A percentile compares a stretch with the other conserved stretches of the same genome.
Evolutionary conservation across 2,113 vertebrate genomes (phyloP).

Genomic region (Eulemur rufifrons): DNA sequence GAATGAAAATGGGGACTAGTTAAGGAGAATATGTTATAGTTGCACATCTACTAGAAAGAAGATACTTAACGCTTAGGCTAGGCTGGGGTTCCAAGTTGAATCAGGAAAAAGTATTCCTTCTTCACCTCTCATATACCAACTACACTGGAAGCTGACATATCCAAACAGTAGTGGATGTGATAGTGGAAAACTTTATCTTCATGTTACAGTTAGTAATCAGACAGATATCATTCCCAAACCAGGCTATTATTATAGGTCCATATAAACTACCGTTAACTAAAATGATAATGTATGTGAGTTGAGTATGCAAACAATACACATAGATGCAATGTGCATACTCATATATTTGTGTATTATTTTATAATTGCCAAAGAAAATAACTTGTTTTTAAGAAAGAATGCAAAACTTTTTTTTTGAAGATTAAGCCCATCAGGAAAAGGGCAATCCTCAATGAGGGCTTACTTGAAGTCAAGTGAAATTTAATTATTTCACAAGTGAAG

Average conservation of each 20-base stretch:
- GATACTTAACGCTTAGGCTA: background rate
- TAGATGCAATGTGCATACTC: background rate
- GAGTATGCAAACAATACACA: background rate
- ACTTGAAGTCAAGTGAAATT: conserved; percentile 7
- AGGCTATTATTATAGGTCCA: conserved; percentile 36
- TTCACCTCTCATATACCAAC: conserved; percentile 38
- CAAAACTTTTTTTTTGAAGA: background rate
- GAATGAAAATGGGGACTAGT: background rate
- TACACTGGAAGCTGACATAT: conserved; percentile 31
- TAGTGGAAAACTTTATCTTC: conserved; percentile 59
- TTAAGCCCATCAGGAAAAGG: background rate
- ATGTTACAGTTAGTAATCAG: conserved; percentile 53
- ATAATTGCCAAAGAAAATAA: background rate
- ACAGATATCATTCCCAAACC: conserved; percentile 11
- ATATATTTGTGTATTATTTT: background rate
- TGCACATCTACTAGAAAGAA: background rate
- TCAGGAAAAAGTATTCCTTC: background rate
- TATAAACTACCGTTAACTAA: conserved; percentile 10
- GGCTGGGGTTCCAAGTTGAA: conserved; percentile 1
- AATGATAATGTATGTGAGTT: background rate
- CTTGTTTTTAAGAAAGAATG: background rate
- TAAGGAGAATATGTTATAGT: background rate
- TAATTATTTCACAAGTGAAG: background rate
- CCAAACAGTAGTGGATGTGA: conserved; percentile 9
- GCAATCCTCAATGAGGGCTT: background rate